Base-by-base conservation (phyloP, 92 coral and sea anemone genomes). In the Zoanthus gigantus region DNA sequence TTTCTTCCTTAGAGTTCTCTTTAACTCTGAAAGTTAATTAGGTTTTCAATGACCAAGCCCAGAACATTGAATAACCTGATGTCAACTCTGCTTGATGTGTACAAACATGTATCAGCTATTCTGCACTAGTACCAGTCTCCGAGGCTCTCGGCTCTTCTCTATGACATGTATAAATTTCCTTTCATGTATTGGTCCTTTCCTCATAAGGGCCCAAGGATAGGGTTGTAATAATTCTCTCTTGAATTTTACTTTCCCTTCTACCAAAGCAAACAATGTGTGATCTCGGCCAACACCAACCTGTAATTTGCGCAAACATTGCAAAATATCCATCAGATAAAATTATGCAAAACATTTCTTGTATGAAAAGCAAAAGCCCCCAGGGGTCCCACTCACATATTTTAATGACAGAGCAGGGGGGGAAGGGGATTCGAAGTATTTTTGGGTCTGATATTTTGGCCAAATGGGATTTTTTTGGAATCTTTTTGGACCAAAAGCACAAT, bases 241-340 rank as follows among this genome's bases (percentile, higher is more conserved):
- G 72, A 89, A 91, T 80, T 90, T 92, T 32, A 97, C 99, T 56
- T 84, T 88, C 47, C 99, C 99, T 86, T 97, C 98, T 12, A 87
- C 95, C 61, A 97, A 76, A 48, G 99, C 97, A 88, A 83, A 97
- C 30, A 97, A 61, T 29, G 98, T 94, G 86, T 92, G 96, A 58
- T 97, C 98, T 34, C 93, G 93, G 2, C 99, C 99, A 89, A 97
- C 94, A 34, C 99, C 98, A 89, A 97, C 99, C 99, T 97, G 78
- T 37, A 7, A 66, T 45, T 46, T 37, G 60, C 7, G 74, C 28
- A 16, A 48, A 50, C 17, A 48, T 8, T 16, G 31, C 15, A 69
- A 69, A 30, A 69, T 11, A 2, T 13, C 7, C 7, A 69, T 69
- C 74, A 69, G n/a, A 9, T 5, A 15, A 5, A 13, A 58, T 14